Evolutionary conservation across 2,113 vertebrate genomes (phyloP), one percentile per base, ranked within the genome.

Genomic region (Calyptommatus sinebrachiatus): DNA sequence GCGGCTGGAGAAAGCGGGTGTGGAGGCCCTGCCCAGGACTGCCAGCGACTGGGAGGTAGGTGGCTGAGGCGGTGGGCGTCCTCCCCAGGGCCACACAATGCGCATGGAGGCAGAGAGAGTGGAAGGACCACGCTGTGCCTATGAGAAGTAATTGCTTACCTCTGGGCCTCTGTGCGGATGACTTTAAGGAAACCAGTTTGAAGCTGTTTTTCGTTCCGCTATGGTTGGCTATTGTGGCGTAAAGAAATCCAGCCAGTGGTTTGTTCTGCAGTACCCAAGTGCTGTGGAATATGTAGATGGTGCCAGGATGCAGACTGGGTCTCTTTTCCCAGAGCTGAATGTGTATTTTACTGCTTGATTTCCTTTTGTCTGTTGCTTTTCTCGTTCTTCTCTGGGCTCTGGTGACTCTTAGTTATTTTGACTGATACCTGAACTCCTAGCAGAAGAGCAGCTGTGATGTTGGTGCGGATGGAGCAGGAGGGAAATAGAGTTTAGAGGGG

Each of bases 41-140:
- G 97, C 97, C 62, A 92, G 92, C 16, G 90, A 94, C 48, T 93
- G 93, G 93, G 95, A 97, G 96, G 97, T 97, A 95, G 89, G 95
- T 88, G 79, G 76, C 62, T 45, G 16, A 21, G 7, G 31, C 2
- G 63, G 50, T 71, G 48, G 3, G 60, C 50, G 45, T 82, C 29
- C 26, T 81, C 53, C 11, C 26, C 22, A 12, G 10, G 35, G 72
- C 50, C n/a, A 70, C 41, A 5, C 22, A 35, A 14, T 28, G 11
- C n/a, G 14, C 28, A 10, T 29, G 14, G n/a, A 29, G 28, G n/a
- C n/a, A 10, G 11, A 31, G 57, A 28, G 8, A 29, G 28, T 24
- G 20, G 16, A n/a, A n/a, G n/a, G n/a, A n/a, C n/a, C 50, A 14
- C 24, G 1, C 21, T 65, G 69, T 22, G 46, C n/a, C 6, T 24